Evolutionary conservation across 2,888 invertebrate species (phyloP).

Genomic region (Zele albiditarsus): DNA sequence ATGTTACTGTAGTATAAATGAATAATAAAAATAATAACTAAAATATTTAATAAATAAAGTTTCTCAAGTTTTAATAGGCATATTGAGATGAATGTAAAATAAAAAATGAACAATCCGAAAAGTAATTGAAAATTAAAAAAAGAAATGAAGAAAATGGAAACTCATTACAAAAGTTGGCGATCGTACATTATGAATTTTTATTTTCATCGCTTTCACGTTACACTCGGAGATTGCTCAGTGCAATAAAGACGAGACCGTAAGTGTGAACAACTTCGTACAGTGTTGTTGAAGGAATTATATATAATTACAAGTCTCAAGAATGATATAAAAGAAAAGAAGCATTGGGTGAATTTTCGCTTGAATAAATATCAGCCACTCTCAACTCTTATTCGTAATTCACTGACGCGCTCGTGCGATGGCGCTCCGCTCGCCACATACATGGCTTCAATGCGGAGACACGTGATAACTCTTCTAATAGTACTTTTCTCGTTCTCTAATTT

Average conservation of each 20-base stretch:
- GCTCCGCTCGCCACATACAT: neutral
- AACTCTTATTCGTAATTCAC: neutral
- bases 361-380: neutral
- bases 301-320: constrained; percentile 13
- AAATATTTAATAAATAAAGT: neutral
- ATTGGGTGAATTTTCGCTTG: neutral
- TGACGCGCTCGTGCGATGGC: constrained; percentile 13
- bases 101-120: neutral
- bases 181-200: constrained; percentile 8
- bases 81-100: constrained; percentile 3
- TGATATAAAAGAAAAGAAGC: constrained; percentile 14
- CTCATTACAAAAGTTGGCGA: constrained; percentile 27
- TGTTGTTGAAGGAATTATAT: constrained; percentile 1
- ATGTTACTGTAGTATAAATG: constrained; percentile 9
- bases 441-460: neutral
- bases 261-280: neutral
- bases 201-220: constrained; percentile 16
- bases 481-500: neutral
- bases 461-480: neutral
- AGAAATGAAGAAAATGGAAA: neutral
- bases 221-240: neutral
- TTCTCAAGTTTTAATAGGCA: neutral
- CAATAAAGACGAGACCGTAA: constrained; percentile 1
- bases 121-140: constrained; percentile 13
- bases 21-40: constrained; percentile 5